Base-by-base conservation (phyloP, 2,113 vertebrate species). In the Alethe diademata region DNA sequence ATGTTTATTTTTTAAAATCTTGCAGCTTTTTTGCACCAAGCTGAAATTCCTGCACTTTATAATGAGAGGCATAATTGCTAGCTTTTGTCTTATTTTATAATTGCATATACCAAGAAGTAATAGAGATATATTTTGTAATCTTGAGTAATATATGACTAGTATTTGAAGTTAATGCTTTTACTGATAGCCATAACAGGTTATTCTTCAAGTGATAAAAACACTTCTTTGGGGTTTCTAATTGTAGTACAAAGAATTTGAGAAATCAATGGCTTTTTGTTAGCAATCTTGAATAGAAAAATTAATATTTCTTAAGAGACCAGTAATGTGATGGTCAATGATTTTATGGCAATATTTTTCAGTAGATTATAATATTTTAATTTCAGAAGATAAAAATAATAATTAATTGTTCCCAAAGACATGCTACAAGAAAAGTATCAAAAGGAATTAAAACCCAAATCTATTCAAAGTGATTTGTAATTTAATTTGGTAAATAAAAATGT, bases 391-490 rank as follows among this genome's bases (percentile, higher is more conserved):
- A 50, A 25, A 9, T 2, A 17, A 5, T 12, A 62, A 40, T 62
- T 19, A 33, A 20, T 31, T 64, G 5, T 57, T 85, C 19, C 47
- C 54, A 58, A n/a, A 40, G 29, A 10, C 26, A 62, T 23, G 8
- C 51, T 84, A 45, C 9, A 78, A 65, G 84, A 79, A 65, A 36
- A 28, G 16, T 36, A 29, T 12, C 6, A 29, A 40, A 72, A 50
- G 0, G 6, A 67, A 26, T 45, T 11, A 31, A 38, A 29, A 1
- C 8, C 1, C 8, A 20, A 28, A 29, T 40, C 3, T 73, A 8
- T 47, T 73, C 12, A 35, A 33, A 50, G 14, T 31, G 22, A 40
- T 71, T 70, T 57, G 5, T 26, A 58, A 71, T 54, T 80, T 16
- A 73, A 56, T 86, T 79, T 67, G 22, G 3, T 23, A 17, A 33